A percentile compares a stretch with the other conserved stretches of the same genome.
Conservation (phyloP, 2,888 invertebrate species). For the Athalia circularis region DNA sequence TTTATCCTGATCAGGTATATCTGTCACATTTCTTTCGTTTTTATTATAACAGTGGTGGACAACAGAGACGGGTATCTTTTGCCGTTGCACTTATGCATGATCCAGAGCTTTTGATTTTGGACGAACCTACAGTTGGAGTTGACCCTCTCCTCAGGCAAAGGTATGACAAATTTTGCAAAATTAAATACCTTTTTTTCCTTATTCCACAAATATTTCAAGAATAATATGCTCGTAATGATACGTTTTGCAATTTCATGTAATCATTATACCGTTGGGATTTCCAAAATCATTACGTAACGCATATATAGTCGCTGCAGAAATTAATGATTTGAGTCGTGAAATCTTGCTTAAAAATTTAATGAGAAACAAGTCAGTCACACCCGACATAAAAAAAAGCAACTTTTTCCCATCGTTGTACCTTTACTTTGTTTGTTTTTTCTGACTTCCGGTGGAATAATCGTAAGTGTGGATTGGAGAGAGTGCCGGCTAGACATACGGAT, state of each 20-base stretch:
- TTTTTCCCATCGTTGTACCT: neutral
- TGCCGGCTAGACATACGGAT: neutral
- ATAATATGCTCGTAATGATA: too few relatives aligned
- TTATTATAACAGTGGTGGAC: conserved; percentile 84
- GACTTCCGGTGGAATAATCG: neutral
- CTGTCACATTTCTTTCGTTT: conserved; percentile 39
- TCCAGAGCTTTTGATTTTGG: conserved; percentile 92
- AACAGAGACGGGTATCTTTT: conserved; percentile 93
- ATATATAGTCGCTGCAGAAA: neutral
- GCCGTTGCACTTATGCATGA: conserved; percentile 95
- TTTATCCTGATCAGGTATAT: neutral
- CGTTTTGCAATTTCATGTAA: neutral
- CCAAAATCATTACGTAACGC: neutral
- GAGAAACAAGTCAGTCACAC: neutral
- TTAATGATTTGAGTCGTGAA: neutral
- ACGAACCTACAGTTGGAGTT: conserved; percentile 95
- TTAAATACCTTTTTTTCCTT: too few relatives aligned
- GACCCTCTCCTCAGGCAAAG: conserved; percentile 91
- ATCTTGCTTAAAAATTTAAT: neutral
- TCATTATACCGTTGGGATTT: neutral
- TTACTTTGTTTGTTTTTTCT: neutral
- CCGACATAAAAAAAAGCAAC: neutral
- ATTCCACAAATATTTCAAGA: too few relatives aligned
- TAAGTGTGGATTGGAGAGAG: conserved; percentile 10
- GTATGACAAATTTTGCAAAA: conserved; percentile 60